phyloP scores from a whole-genome alignment of 2,888 invertebrate genomes.

The Nycteola revayana region DNA sequence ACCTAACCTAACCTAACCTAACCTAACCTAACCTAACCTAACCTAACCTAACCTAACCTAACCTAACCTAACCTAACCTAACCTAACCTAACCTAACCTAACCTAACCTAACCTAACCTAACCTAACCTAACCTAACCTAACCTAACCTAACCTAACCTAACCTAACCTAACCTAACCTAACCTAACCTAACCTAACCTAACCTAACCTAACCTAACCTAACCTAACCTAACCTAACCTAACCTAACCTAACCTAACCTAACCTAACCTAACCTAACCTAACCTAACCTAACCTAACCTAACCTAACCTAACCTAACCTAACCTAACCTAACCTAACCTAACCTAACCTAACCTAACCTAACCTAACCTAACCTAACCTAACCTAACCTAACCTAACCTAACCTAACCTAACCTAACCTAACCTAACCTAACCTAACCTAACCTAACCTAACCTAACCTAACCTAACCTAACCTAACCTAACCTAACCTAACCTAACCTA shows the following conservation, averaged over 20 bases:
- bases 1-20: no score
- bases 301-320: constrained; percentile 20
- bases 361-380: constrained; percentile 22
- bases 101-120: no score
- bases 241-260: constrained; percentile 26
- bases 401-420: constrained; percentile 15
- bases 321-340: constrained; percentile 23
- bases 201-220: constrained; percentile 26
- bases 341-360: constrained; percentile 23
- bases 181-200: constrained; percentile 27
- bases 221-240: constrained; percentile 25
- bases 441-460: constrained; percentile 15
- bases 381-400: constrained; percentile 16
- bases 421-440: constrained; percentile 15
- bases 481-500: constrained; percentile 16
- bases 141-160: constrained; percentile 21
- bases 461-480: constrained; percentile 12
- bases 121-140: constrained; percentile 15
- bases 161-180: constrained; percentile 22
- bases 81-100: no score
- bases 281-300: constrained; percentile 21
- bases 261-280: constrained; percentile 22
- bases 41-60: no score
- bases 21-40: no score
- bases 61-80: no score